Conservation (phyloP, 2,797 vertebrate species). For the Acrossocheilus fasciatus region DNA sequence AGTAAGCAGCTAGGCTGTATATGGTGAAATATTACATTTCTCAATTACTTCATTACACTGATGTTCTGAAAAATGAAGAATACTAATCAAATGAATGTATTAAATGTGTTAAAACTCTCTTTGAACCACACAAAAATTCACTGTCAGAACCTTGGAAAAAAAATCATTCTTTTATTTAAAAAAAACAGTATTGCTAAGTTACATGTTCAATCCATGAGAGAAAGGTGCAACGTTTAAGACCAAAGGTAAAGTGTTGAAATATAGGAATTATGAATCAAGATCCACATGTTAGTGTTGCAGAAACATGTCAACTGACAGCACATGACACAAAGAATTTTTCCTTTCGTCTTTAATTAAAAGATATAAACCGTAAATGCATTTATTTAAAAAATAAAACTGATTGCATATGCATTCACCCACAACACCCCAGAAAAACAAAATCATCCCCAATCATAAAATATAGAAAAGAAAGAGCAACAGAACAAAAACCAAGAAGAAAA, state of each 20-base stretch:
- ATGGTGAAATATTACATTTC: too few species aligned
- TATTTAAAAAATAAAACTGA: conserved; percentile 79
- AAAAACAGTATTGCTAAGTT: conserved; percentile 82
- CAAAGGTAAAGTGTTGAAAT: conserved; percentile 79
- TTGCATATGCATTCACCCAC: conserved; percentile 84
- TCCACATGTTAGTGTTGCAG: conserved; percentile 73
- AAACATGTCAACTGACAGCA: conserved; percentile 71
- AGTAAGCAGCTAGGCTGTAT: background rate
- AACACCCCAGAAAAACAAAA: conserved; percentile 72
- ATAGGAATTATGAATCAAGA: conserved; percentile 69
- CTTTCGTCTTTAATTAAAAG: conserved; percentile 77
- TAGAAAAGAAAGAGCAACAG: conserved; percentile 66
- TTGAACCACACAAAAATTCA: conserved; percentile 36
- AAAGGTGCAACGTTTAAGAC: conserved; percentile 84
- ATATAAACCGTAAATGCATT: conserved; percentile 76
- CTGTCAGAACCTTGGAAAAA: conserved; percentile 57
- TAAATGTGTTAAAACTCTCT: conserved; percentile 6
- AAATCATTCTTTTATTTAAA: conserved; percentile 79
- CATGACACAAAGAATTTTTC: conserved; percentile 63
- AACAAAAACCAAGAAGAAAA: conserved; percentile 49
- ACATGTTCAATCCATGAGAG: conserved; percentile 81
- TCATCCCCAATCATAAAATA: conserved; percentile 74
- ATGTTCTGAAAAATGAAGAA: background rate
- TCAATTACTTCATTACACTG: background rate
- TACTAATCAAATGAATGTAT: background rate